Percentiles rank a stretch among this genome's conserved stretches.
Evolutionary conservation across 2,888 invertebrate species (phyloP).

Genomic region (Melanargia galathea): DNA sequence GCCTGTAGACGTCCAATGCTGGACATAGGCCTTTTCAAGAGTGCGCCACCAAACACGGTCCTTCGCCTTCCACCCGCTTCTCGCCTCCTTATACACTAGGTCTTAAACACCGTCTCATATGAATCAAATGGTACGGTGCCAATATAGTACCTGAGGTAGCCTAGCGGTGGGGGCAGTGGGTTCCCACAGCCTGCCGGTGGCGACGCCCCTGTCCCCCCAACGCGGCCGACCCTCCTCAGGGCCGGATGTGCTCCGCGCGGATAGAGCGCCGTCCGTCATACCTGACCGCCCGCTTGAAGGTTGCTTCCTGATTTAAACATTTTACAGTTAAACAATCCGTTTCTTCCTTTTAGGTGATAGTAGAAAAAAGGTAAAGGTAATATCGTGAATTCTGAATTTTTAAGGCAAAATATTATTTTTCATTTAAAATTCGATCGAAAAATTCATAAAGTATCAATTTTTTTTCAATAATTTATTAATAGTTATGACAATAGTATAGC

Average conservation of each 20-base stretch:
- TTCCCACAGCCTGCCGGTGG: constrained; percentile 86
- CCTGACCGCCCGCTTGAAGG: constrained; percentile 58
- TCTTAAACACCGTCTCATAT: too few relatives aligned
- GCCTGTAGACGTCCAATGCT: too few relatives aligned
- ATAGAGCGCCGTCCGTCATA: constrained; percentile 62
- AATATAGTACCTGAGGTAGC: constrained; percentile 67
- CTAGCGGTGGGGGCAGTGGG: constrained; percentile 77
- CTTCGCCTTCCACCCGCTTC: background rate
- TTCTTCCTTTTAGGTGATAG: background rate
- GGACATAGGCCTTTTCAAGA: too few relatives aligned
- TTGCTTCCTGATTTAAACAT: constrained; percentile 47
- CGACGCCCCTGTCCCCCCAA: constrained; percentile 88
- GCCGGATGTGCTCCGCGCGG: constrained; percentile 62
- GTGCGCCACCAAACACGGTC: too few relatives aligned
- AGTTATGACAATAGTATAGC: too few relatives aligned
- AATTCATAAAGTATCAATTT: background rate
- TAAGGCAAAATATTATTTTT: background rate
- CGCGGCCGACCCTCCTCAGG: constrained; percentile 85
- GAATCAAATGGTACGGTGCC: too few relatives aligned
- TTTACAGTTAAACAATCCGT: background rate
- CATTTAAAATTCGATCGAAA: background rate
- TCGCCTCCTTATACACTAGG: too few relatives aligned
- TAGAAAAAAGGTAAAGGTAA: background rate
- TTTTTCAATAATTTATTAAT: too few relatives aligned
- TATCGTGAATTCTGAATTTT: background rate